These are phyloP conservation scores for Syngnathus scovelli DNA, from an alignment of 2,113 vertebrate species.

Conservation along the genomic window DNA sequence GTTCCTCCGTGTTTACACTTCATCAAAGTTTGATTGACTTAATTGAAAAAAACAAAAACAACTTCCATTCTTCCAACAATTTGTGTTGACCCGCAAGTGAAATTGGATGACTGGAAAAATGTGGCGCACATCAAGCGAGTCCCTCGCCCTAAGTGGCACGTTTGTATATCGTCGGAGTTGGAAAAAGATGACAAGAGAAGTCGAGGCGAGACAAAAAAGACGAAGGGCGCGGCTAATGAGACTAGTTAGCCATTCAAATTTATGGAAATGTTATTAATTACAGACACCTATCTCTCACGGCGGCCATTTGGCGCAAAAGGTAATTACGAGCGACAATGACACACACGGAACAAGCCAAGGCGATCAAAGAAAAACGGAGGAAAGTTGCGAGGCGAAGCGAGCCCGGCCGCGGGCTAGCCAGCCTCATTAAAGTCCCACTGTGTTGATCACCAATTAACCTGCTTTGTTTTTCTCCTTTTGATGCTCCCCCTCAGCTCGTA, in stretches of 20 bases:
- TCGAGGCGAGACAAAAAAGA: slow-evolving; percentile 82
- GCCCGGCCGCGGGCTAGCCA: slow-evolving; percentile 83
- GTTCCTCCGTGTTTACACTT: slow-evolving; percentile 59
- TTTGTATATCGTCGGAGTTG: slow-evolving; percentile 69
- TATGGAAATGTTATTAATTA: slow-evolving; percentile 99
- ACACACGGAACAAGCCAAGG: slow-evolving; percentile 72
- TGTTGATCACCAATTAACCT: slow-evolving; percentile 99
- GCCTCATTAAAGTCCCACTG: slow-evolving; percentile 91
- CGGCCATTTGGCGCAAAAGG: slow-evolving; percentile 89
- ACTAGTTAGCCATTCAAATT: slow-evolving; percentile 98
- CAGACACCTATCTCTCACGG: slow-evolving; percentile 99
- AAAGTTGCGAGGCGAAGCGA: slow-evolving; percentile 83
- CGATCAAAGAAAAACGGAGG: slow-evolving; percentile 87
- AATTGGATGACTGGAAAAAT: slow-evolving; percentile 72
- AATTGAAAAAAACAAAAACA: slow-evolving; percentile 52
- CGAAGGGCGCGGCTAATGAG: slow-evolving; percentile 84
- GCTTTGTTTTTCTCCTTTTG: slow-evolving; percentile 86
- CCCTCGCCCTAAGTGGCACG: slow-evolving; percentile 52
- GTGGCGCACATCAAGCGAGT: slow-evolving; percentile 69
- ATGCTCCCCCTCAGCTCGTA: slow-evolving; percentile 73
- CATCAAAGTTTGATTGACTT: slow-evolving; percentile 64
- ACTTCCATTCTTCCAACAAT: slow-evolving; percentile 56
- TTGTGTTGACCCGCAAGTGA: slow-evolving; percentile 62
- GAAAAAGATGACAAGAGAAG: slow-evolving; percentile 79
- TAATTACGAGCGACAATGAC: slow-evolving; percentile 99